Evolutionary conservation across 2,888 invertebrate species (phyloP), one percentile per base, ranked within the genome.

Genomic region (Norana najaformis): DNA sequence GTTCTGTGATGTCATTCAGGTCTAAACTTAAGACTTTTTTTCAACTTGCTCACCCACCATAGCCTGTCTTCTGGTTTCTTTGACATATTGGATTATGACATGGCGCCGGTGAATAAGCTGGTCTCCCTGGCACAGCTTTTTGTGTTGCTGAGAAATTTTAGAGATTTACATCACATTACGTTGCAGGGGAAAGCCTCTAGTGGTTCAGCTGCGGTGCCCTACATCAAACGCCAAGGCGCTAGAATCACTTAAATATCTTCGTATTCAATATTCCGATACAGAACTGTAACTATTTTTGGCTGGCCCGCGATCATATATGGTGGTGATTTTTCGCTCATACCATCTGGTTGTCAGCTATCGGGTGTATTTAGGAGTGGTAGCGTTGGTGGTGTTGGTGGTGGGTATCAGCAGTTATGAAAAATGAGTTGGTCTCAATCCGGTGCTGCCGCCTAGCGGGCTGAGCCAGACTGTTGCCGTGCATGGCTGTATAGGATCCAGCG

Each of bases 281-380:
- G 69, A 69, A n/a, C 69, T 69, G n/a, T n/a, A 69, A 69, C 69
- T 69, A 69, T 69, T 69, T 69, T 69, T n/a, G 69, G 30, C 69
- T n/a, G 69, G 69, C n/a, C 69, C 69, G 69, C 30, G 8, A 69
- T 30, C 69, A 69, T 69, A 69, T 69, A 69, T 69, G 69, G 69
- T n/a, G 69, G 0, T 69, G n/a, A n/a, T n/a, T 69, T 69, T 69
- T 30, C 69, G 69, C 69, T 69, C 69, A 69, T n/a, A n/a, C 69
- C 69, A n/a, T 69, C 0, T n/a, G 30, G 69, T 69, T 69, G 69
- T 69, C n/a, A 69, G 69, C 69, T 69, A 69, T 69, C n/a, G 30
- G 69, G 69, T 69, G 30, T 69, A 69, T 69, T 69, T 69, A 69
- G 69, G n/a, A 69, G 69, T 69, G 69, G 69, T n/a, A 69, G 69